Percentiles rank a stretch among this genome's conserved stretches.
Evolutionary conservation across 2,797 vertebrate genomes (phyloP).

Genomic region (Orientallactaga sibirica): DNA sequence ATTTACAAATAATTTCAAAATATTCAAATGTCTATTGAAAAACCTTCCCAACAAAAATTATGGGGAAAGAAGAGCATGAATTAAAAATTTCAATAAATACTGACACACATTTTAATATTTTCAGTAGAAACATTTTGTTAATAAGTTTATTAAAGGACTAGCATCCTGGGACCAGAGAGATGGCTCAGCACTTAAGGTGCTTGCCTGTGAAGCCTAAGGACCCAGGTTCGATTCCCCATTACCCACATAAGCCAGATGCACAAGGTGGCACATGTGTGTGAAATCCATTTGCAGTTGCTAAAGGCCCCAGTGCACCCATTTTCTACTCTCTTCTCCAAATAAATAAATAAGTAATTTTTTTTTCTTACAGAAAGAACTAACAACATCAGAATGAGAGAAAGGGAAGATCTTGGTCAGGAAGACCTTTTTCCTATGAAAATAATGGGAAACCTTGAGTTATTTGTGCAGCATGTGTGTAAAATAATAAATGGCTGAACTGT

Average conservation of each 20-base stretch:
- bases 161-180: background rate
- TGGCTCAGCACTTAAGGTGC: too few species aligned
- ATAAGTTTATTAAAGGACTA: background rate
- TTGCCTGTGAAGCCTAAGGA: too few species aligned
- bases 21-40: background rate
- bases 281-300: too few species aligned
- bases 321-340: too few species aligned
- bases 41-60: background rate
- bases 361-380: too few species aligned
- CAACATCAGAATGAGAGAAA: background rate
- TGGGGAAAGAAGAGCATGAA: background rate
- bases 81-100: background rate
- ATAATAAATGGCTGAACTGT: rapidly evolving
- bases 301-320: too few species aligned
- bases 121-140: background rate
- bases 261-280: too few species aligned
- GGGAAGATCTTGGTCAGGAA: background rate
- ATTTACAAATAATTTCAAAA: background rate
- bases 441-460: background rate
- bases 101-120: background rate
- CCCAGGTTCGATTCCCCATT: too few species aligned
- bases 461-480: rapidly evolving
- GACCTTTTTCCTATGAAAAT: background rate
- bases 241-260: too few species aligned
- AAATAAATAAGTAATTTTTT: too few species aligned